Percentiles rank a stretch among this genome's conserved stretches.
Conservation (phyloP, 2,113 vertebrate species). For the Opisthocomus hoazin region DNA sequence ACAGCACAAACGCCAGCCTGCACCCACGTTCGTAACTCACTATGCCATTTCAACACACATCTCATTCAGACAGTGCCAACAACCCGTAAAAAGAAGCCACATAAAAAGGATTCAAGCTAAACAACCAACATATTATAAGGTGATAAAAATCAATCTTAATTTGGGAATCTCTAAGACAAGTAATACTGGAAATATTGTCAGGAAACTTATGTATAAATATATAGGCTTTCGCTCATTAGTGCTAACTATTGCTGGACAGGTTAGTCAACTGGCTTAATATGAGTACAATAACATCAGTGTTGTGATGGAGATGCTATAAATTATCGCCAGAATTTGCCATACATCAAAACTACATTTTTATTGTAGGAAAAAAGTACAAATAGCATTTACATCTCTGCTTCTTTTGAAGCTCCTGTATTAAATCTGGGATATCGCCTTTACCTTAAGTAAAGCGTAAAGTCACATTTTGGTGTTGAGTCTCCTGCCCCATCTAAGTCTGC, state of each 20-base stretch:
- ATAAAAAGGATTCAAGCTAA: neutral
- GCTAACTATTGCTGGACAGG: neutral
- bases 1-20: neutral
- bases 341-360: accelerated
- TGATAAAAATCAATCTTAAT: neutral
- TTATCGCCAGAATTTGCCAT: neutral
- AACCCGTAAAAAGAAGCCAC: neutral
- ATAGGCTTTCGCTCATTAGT: neutral
- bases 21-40: neutral
- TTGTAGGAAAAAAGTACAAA: neutral
- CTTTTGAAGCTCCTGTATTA: neutral
- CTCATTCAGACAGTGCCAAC: neutral
- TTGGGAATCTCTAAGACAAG: neutral
- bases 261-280: neutral
- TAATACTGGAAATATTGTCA: neutral
- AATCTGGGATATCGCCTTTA: neutral
- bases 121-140: neutral
- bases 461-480: accelerated
- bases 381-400: neutral
- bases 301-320: neutral
- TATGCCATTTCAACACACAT: neutral
- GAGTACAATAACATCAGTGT: accelerated
- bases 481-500: neutral
- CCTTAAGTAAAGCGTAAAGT: accelerated
- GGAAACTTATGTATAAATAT: neutral